These are phyloP conservation scores for Mus caroli DNA, from an alignment of 2,797 vertebrate species.

Conservation along the genomic window DNA sequence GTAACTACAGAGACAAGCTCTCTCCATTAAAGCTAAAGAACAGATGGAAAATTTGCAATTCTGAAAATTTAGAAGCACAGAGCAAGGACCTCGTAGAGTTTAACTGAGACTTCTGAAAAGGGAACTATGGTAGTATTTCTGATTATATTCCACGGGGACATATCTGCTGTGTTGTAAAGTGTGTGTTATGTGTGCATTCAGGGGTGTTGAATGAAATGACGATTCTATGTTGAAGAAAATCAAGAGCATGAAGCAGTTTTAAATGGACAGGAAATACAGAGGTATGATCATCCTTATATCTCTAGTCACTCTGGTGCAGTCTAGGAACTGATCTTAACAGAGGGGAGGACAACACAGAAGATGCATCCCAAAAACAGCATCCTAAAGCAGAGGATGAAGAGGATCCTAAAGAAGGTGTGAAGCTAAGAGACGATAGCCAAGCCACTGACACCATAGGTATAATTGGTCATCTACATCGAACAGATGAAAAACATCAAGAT, in stretches of 20 bases:
- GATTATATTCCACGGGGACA: neutral
- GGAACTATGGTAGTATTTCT: neutral
- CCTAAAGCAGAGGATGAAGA: neutral
- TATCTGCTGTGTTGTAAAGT: no score
- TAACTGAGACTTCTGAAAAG: conserved; percentile 3
- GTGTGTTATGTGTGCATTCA: no score
- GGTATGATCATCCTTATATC: neutral
- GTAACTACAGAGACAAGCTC: neutral
- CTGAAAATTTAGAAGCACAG: conserved; percentile 5
- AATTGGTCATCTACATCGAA: neutral
- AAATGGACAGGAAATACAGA: neutral
- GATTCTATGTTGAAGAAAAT: neutral
- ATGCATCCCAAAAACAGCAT: neutral
- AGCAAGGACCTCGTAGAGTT: neutral
- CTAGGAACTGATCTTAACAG: neutral
- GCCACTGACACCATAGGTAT: neutral
- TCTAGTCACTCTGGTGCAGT: neutral
- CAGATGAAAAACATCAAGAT: neutral
- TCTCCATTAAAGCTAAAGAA: neutral
- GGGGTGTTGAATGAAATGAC: neutral
- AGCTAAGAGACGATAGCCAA: neutral
- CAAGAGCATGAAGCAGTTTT: neutral
- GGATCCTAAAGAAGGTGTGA: neutral
- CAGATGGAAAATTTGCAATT: neutral
- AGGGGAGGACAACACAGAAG: neutral